Conservation (phyloP, 2,888 invertebrate genomes). For the Mesodorylaimus sp. region DNA sequence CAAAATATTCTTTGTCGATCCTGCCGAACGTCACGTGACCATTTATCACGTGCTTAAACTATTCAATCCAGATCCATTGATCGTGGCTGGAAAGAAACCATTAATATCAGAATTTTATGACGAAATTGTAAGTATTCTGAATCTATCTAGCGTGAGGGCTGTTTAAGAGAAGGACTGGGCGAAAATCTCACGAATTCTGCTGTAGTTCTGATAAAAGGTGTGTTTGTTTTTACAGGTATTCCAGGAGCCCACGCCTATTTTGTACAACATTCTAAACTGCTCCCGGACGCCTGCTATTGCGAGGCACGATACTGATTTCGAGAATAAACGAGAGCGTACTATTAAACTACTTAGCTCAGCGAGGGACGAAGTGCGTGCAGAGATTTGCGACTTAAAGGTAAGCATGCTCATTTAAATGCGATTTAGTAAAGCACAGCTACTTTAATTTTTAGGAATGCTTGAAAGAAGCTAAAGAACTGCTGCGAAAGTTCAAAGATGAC, state of each 20-base stretch:
- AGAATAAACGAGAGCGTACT: slow-evolving; percentile 50
- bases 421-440: neutral
- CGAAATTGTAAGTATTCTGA: slow-evolving; percentile 74
- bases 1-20: slow-evolving; percentile 88
- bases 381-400: slow-evolving; percentile 55
- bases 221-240: slow-evolving; percentile 29
- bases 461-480: slow-evolving; percentile 64
- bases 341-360: slow-evolving; percentile 55
- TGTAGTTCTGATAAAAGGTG: neutral
- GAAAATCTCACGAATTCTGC: neutral
- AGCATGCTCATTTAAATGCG: neutral
- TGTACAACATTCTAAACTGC: slow-evolving; percentile 60
- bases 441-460: slow-evolving; percentile 46
- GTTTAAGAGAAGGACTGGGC: neutral
- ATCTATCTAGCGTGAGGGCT: slow-evolving; percentile 7
- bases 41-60: slow-evolving; percentile 82
- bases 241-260: slow-evolving; percentile 41
- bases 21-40: slow-evolving; percentile 79
- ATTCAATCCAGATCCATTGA: slow-evolving; percentile 53
- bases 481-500: slow-evolving; percentile 38
- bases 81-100: slow-evolving; percentile 42
- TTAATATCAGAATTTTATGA: slow-evolving; percentile 84
- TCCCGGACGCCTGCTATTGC: slow-evolving; percentile 53
- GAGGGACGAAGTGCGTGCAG: slow-evolving; percentile 47
- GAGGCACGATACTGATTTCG: slow-evolving; percentile 76